Conservation (phyloP, 2,113 vertebrate genomes). For the Tamias sibiricus region DNA sequence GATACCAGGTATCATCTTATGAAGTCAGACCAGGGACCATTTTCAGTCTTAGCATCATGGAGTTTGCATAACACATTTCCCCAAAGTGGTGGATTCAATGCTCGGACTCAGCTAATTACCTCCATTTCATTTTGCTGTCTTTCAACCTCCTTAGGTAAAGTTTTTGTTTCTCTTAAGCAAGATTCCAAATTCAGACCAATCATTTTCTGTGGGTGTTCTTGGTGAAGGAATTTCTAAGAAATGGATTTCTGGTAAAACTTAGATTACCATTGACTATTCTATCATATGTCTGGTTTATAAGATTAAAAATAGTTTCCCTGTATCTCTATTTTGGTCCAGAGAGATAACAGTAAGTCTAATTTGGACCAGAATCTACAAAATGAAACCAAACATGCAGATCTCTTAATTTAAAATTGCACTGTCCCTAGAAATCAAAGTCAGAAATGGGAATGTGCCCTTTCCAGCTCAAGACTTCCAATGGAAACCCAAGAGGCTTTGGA, state of each 20-base stretch:
- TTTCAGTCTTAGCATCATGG: not conserved
- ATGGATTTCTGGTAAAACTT: not conserved
- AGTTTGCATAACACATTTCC: not conserved
- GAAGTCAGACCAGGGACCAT: not conserved
- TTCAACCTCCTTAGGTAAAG: not conserved
- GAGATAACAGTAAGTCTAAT: not conserved
- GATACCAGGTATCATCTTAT: not conserved
- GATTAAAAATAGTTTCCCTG: not conserved
- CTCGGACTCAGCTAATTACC: not conserved
- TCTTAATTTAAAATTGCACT: not conserved
- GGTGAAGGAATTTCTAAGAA: not conserved
- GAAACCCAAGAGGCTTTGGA: not conserved
- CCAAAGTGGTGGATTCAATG: not conserved
- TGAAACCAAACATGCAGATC: not conserved
- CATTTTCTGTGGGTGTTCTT: not conserved
- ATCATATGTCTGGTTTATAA: not conserved
- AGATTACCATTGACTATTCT: not conserved
- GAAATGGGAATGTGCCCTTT: not conserved
- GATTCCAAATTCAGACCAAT: not conserved
- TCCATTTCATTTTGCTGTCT: not conserved
- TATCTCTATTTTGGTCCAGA: not conserved
- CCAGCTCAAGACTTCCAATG: not conserved
- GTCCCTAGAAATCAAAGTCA: not conserved
- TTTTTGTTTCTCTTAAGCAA: not conserved
- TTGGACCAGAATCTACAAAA: not conserved